These are phyloP conservation scores for Ischnus inquisitorius DNA, from an alignment of 2,888 invertebrate genomes.

Conservation along the genomic window DNA sequence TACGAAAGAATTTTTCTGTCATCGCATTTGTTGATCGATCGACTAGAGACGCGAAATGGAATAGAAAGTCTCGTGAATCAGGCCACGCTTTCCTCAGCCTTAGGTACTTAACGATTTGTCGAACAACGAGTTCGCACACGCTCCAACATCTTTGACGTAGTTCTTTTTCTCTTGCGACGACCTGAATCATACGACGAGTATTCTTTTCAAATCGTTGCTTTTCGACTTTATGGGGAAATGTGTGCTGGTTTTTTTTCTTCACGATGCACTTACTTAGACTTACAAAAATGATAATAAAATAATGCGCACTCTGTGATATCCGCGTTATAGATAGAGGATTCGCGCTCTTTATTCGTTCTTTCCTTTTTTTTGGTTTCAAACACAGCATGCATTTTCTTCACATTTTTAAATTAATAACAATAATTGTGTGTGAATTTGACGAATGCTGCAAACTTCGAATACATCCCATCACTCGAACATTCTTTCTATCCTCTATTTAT, in stretches of 20 bases:
- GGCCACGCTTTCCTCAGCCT: conserved; percentile 15
- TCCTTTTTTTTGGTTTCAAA: conserved; percentile 12
- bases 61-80: conserved; percentile 16
- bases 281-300: conserved; percentile 47
- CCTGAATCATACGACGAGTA: conserved; percentile 48
- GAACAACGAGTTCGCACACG: conserved; percentile 2
- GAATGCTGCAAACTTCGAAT: conserved; percentile 31
- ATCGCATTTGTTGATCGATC: conserved; percentile 3
- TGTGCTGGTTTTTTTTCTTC: conserved; percentile 51
- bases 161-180: conserved; percentile 6
- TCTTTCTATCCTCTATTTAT: conserved; percentile 47
- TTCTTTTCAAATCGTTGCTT: conserved; percentile 57
- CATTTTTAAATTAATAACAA: conserved; percentile 16
- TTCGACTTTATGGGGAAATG: conserved; percentile 37
- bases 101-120: conserved; percentile 32
- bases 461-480: neutral
- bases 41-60: conserved; percentile 11
- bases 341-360: conserved; percentile 12
- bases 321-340: conserved; percentile 51
- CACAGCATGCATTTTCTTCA: conserved; percentile 55
- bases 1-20: neutral
- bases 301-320: conserved; percentile 71
- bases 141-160: neutral
- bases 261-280: conserved; percentile 62
- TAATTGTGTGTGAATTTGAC: conserved; percentile 31